Base-by-base conservation (phyloP, 2,113 vertebrate species). In the Puffinus mauretanicus region DNA sequence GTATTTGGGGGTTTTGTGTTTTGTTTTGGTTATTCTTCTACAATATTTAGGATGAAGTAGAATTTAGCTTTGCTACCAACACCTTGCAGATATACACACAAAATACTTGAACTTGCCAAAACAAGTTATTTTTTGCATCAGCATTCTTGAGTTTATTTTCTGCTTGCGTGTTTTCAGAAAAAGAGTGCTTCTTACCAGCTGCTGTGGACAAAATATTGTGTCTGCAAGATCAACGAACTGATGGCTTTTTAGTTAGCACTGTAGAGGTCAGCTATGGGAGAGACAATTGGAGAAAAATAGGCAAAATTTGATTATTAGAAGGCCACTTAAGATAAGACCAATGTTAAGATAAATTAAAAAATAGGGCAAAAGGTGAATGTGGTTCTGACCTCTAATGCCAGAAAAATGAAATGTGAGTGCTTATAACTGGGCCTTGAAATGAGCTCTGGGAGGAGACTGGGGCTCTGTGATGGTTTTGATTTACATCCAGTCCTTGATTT, bases 101-200 rank as follows among this genome's bases (percentile, higher is more conserved):
- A 76, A 89, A 89, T 82, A 49, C 36, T 82, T 91, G 42, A 84
- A 90, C 61, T 87, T 93, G 93, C 71, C 93, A 95, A 93, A 95
- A 91, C 89, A 95, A 94, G 87, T 93, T 95, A 73, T 82, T 95
- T 97, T 96, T 94, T 95, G 66, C 91, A 93, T 93, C 58, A 89
- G 80, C 64, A 86, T 91, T 86, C 82, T 26, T 71, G 65, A 84
- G 58, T 94, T 89, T 93, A 55, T 96, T 95, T 87, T 91, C 88
- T 95, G 72, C 79, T 92, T 93, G 57, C 34, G 25, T 78, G 46
- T 93, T 95, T 95, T 92, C 65, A 93, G 78, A 84, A 84, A 57
- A 88, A 93, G 57, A 84, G 46, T 30, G 24, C 51, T 88, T 86
- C 27, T 95, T 91, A 72, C 67, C 49, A 96, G 81, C 69, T 85